phyloP scores from a whole-genome alignment of 2,113 vertebrate species.

The Zosterops lateralis region DNA sequence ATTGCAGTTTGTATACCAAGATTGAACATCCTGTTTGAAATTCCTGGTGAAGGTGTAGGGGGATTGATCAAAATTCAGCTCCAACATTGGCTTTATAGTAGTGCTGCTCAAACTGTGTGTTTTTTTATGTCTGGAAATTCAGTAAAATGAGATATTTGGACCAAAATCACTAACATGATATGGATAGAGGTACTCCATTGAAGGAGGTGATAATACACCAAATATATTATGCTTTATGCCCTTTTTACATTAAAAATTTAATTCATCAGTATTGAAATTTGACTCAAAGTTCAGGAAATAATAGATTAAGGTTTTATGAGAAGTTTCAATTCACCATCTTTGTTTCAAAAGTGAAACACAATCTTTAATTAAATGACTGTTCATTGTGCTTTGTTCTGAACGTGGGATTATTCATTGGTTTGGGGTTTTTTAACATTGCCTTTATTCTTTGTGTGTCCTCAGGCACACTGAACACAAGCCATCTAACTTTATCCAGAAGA shows the following conservation, averaged over 20 bases:
- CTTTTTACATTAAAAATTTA: not conserved
- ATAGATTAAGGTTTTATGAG: not conserved
- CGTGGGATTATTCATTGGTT: not conserved
- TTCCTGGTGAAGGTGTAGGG: not conserved
- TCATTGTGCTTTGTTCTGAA: not conserved
- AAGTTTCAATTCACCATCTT: not conserved
- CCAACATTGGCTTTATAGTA: not conserved
- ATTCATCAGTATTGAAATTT: not conserved
- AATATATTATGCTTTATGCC: not conserved
- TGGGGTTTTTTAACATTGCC: accelerated
- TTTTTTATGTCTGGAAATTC: not conserved
- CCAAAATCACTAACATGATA: not conserved
- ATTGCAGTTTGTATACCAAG: not conserved
- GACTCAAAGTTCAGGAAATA: not conserved
- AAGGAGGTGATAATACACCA: not conserved
- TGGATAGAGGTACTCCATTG: not conserved
- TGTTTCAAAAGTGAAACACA: not conserved
- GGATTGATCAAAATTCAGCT: not conserved
- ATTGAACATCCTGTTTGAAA: not conserved
- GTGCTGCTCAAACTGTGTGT: not conserved
- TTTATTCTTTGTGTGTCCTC: not conserved
- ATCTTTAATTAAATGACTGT: not conserved
- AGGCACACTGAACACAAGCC: not conserved
- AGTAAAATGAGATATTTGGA: not conserved
- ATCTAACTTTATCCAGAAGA: not conserved